Conservation (phyloP, 2,888 invertebrate genomes). For the Drosophila bunnanda region DNA sequence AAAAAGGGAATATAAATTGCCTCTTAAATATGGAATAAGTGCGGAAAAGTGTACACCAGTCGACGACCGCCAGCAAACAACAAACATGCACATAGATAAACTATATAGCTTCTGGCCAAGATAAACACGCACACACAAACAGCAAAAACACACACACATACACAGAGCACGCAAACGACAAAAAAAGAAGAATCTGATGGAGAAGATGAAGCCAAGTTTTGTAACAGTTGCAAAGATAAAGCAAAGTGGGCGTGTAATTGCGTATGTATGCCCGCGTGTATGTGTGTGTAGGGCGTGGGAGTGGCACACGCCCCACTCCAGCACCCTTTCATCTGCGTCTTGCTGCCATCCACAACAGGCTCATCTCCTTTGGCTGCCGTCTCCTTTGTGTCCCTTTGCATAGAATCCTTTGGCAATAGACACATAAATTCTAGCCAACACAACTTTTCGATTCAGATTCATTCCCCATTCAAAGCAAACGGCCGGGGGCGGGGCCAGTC, state of each 20-base stretch:
- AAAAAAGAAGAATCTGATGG: constrained; percentile 32
- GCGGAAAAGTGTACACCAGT: constrained; percentile 72
- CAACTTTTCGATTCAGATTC: constrained; percentile 63
- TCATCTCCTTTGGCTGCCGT: constrained; percentile 22
- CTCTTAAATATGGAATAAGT: constrained; percentile 84
- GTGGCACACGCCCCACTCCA: constrained; percentile 14
- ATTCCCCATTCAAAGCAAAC: constrained; percentile 61
- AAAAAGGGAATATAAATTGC: constrained; percentile 84
- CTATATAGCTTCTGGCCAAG: constrained; percentile 75
- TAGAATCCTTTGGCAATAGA: constrained; percentile 48
- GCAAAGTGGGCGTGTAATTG: constrained; percentile 69
- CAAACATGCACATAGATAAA: constrained; percentile 81
- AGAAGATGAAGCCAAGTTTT: constrained; percentile 55
- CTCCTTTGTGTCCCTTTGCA: constrained; percentile 43
- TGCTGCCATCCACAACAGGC: constrained; percentile 12
- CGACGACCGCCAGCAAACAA: constrained; percentile 42
- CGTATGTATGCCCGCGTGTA: constrained; percentile 35
- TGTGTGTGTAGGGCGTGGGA: constrained; percentile 41
- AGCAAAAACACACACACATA: constrained; percentile 49
- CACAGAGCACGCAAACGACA: constrained; percentile 28
- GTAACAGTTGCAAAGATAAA: constrained; percentile 67
- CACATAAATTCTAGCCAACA: constrained; percentile 61
- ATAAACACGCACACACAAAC: constrained; percentile 63
- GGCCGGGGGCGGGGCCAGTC: constrained; percentile 35
- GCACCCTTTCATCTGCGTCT: constrained; percentile 45